Percentiles rank a stretch among this genome's conserved stretches.
Conservation (phyloP, 2,113 vertebrate species). For the Phalacrocorax brasilianus region DNA sequence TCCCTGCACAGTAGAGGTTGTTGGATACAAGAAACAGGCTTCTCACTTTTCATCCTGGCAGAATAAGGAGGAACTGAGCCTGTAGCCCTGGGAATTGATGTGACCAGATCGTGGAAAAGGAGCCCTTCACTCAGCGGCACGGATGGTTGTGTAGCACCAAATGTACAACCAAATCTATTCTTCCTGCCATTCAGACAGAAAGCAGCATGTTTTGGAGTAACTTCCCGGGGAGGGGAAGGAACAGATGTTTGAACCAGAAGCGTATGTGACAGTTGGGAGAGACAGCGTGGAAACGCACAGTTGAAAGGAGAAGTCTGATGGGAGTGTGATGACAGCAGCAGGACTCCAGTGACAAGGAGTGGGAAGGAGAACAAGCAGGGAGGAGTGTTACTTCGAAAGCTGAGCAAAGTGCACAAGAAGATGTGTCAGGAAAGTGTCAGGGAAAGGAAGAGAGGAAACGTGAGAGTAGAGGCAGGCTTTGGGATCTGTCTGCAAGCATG, state of each 20-base stretch:
- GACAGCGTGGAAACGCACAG: conserved; percentile 57
- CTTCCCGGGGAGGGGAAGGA: conserved; percentile 49
- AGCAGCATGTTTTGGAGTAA: conserved; percentile 48
- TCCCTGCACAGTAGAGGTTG: background rate
- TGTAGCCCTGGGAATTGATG: background rate
- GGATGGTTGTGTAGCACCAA: background rate
- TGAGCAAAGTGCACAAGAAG: conserved; percentile 61
- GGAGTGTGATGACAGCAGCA: conserved; percentile 66
- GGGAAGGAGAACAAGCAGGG: conserved; percentile 66
- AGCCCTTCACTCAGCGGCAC: background rate
- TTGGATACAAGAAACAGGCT: background rate
- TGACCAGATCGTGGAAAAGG: background rate
- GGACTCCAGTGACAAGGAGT: conserved; percentile 66
- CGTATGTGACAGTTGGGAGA: conserved; percentile 63
- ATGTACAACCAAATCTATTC: background rate
- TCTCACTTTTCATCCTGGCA: background rate
- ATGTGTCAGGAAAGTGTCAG: conserved; percentile 57
- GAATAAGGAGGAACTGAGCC: background rate
- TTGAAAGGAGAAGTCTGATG: conserved; percentile 67
- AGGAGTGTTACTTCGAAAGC: conserved; percentile 65
- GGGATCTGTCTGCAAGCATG: conserved; percentile 42
- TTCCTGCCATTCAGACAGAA: conserved; percentile 42
- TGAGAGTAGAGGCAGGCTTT: conserved; percentile 37
- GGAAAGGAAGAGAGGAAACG: conserved; percentile 38
- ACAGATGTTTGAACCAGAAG: conserved; percentile 69